Base-by-base conservation (phyloP, 2,888 invertebrate species). In the Cryptocheilus praepositus region DNA sequence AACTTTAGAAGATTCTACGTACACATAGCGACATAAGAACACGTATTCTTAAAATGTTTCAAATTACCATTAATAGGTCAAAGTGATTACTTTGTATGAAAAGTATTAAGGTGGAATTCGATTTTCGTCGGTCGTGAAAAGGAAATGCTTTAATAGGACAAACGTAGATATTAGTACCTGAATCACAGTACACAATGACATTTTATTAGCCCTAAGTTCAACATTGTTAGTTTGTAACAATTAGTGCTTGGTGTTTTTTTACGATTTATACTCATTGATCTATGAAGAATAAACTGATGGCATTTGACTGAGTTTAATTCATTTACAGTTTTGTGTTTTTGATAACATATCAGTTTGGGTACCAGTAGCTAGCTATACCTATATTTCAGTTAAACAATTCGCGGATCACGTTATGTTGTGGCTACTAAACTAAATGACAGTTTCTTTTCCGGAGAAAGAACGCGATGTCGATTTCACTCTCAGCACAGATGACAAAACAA, bases 81-180 rank as follows among this genome's bases (percentile, higher is more conserved):
- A 36, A 36, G 36, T 36, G 11, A 36, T 36, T 11, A 36, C 3
- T 11, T 2, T 11, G 36, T 4, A 36, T 1, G 13, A 7, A 36
- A 36, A 36, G 36, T 36, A 36, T 36, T 36, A 36, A 11, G 8
- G 36, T 36, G 13, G 13, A 36, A 36, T 36, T 36, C 11, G 13
- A 36, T 4, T 36, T 36, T 36, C 11, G 36, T 11, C 36, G 36
- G 36, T 43, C 49, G 43, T 22, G 28, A 36, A 28, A 21, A 55
- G 21, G 58, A 69, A 66, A 72, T 76, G 79, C 79, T 80, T 80
- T 80, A 80, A 74, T 56, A 71, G 58, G 71, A 67, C 45, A 68
- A 72, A 66, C 62, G 71, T 73, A 79, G 73, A 75, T 79, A 45
- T 73, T 81, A 83, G 83, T 83, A 83, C 83, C 83, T 83, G 83